A percentile compares a stretch with the other conserved stretches of the same genome.
Conservation (phyloP, 2,113 vertebrate genomes). For the Nycticebus coucang region DNA sequence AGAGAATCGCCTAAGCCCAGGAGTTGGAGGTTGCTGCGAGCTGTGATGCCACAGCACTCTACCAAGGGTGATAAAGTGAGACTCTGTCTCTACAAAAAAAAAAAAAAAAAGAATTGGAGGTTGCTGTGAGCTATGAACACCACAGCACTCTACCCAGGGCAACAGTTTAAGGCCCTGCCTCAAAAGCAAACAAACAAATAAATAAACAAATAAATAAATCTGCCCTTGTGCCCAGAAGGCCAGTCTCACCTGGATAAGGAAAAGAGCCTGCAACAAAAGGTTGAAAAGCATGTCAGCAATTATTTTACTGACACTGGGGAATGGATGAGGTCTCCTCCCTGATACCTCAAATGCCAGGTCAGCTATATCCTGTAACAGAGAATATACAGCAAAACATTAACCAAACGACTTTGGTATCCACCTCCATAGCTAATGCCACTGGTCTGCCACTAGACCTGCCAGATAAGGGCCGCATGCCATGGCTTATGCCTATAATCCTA, state of each 20-base stretch:
- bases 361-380: constrained; percentile 92
- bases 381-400: constrained; percentile 6
- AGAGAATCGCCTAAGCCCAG: too few species aligned
- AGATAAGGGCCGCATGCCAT: background rate
- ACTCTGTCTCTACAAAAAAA: too few species aligned
- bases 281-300: constrained; percentile 99
- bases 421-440: background rate
- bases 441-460: background rate
- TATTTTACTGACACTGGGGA: constrained; percentile 98
- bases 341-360: constrained; percentile 97
- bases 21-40: too few species aligned
- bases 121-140: too few species aligned
- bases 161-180: too few species aligned
- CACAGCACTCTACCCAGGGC: too few species aligned
- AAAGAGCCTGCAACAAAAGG: constrained; percentile 96
- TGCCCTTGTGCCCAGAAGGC: background rate
- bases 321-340: constrained; percentile 95
- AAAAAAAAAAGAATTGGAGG: too few species aligned
- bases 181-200: too few species aligned
- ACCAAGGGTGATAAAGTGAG: too few species aligned
- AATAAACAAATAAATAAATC: background rate
- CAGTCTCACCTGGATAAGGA: constrained; percentile 96
- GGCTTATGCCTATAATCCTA: background rate
- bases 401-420: background rate
- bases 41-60: too few species aligned